A percentile compares a stretch with the other conserved stretches of the same genome.
Conservation (phyloP, 2,888 invertebrate genomes). For the Lycaena phlaeas region DNA sequence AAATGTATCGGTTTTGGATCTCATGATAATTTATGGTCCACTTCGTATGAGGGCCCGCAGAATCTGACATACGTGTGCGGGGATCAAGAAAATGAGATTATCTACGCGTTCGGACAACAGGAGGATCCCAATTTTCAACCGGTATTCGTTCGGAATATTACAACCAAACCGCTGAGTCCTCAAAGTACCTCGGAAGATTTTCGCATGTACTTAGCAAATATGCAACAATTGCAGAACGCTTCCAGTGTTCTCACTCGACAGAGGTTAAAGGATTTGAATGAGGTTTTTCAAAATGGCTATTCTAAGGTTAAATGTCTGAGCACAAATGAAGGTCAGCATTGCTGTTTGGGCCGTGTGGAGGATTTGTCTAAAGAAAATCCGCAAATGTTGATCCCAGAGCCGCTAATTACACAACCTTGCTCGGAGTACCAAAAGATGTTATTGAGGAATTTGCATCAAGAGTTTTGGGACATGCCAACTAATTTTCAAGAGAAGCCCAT, state of each 20-base stretch:
- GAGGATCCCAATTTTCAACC: conserved; percentile 46
- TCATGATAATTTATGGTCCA: conserved; percentile 66
- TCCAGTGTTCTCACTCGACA: conserved; percentile 75
- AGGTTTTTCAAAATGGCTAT: conserved; percentile 72
- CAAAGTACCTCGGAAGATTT: conserved; percentile 80
- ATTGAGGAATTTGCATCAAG: conserved; percentile 79
- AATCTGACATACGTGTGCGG: conserved; percentile 60
- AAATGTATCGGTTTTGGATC: conserved; percentile 54
- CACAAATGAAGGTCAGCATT: conserved; percentile 39
- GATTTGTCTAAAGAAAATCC: conserved; percentile 45
- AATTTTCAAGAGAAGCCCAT: conserved; percentile 93
- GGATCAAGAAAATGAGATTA: conserved; percentile 65
- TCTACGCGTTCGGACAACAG: conserved; percentile 58
- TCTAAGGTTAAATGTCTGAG: conserved; percentile 54
- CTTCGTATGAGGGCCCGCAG: conserved; percentile 52
- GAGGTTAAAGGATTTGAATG: conserved; percentile 73
- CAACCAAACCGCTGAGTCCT: conserved; percentile 77
- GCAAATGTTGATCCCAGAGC: conserved; percentile 50
- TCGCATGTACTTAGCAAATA: conserved; percentile 79
- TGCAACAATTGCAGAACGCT: conserved; percentile 81
- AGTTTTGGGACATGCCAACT: conserved; percentile 95
- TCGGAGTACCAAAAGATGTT: conserved; percentile 76
- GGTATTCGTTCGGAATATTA: conserved; percentile 68
- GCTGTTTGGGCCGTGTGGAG: conserved; percentile 43
- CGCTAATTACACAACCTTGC: conserved; percentile 51